Base-by-base conservation (phyloP, 2,888 invertebrate species). In the Helicoverpa assulta region DNA sequence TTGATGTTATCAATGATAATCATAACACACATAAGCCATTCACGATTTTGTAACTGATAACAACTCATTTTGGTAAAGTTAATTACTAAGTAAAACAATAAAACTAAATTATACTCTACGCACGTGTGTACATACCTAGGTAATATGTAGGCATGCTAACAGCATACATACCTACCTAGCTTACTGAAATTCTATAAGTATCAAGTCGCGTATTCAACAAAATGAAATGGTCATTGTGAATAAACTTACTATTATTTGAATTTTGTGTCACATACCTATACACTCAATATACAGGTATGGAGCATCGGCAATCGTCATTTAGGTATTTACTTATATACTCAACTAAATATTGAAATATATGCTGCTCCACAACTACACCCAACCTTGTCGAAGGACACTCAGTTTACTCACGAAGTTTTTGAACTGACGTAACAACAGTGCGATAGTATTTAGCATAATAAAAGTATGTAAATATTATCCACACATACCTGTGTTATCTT, bases 331-430 rank as follows among this genome's bases (percentile, higher is more conserved):
- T 43, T 43, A 16, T 5, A 14, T 14, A 43, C 33, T 10, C 16
- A 43, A 14, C 10, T 53, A 61, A 56, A 56, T 65, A 73, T 69
- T 51, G 37, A 60, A 78, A 77, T 70, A 7, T 73, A 73, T 63
- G 59, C 67, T 33, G 50, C 33, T 52, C 58, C 62, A 47, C 53
- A 63, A 56, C 26, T 61, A 59, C 61, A 33, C 40, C 54, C 67
- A 59, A 79, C 76, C 71, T 71, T 53, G 54, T 29, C 65, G 53
- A 75, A 78, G 78, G 80, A 79, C 71, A 47, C 64, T 29, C 33
- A 67, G 65, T 71, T 65, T 50, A 63, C 62, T 56, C 33, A 60
- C 43, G 29, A 21, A 33, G 43, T 43, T 59, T 26, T n/a, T 19
- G 47, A 40, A n/a, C 21, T 71, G 51, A 55, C 37, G 29, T 66